Evolutionary conservation across 2,888 invertebrate genomes (phyloP), one percentile per base, ranked within the genome.

Genomic region (Pterostichus madidus): DNA sequence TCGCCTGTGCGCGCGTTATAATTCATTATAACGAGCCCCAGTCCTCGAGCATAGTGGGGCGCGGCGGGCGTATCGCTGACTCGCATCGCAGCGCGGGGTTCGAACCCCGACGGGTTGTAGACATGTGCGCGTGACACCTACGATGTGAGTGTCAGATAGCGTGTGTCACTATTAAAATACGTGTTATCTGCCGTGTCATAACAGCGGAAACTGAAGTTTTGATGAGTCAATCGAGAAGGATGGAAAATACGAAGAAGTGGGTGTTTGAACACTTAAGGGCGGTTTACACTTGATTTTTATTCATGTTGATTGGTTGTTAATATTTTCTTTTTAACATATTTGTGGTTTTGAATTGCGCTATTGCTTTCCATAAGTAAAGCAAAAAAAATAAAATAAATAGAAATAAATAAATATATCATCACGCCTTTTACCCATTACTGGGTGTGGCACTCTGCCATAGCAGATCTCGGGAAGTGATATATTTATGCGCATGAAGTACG

Each of bases 111-210:
- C 39, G 39, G 39, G 39, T 8, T 39, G 39, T 39, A 39, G 73
- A 77, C 77, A 77, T 77, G 56, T 77, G 77, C 68, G 15, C 61
- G 52, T 79, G 61, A 79, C 79, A 79, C 79, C 79, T 79, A 44
- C 64, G 84, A 84, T 85, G 77, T 83, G 84, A 83, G 85, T 85
- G 81, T 35, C 78, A 79, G 86, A 86, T 86, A 86, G 84, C 85
- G 86, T 85, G 86, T 86, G 86, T 87, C 85, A 86, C 86, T 85
- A 86, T 86, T 86, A 86, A 87, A 87, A 86, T 86, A 84, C 83
- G 85, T 86, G 85, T 86, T 86, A 86, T 86, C 86, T 85, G 83
- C 83, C 84, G 85, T 86, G 87, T 87, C 87, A 86, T 86, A 87
- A 87, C 85, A 86, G 31, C 84, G 85, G 85, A 86, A 86, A 86